Evolutionary conservation across 1,140 invertebrate genomes (phyloP).

Genomic region (Ceratina calcarata): DNA sequence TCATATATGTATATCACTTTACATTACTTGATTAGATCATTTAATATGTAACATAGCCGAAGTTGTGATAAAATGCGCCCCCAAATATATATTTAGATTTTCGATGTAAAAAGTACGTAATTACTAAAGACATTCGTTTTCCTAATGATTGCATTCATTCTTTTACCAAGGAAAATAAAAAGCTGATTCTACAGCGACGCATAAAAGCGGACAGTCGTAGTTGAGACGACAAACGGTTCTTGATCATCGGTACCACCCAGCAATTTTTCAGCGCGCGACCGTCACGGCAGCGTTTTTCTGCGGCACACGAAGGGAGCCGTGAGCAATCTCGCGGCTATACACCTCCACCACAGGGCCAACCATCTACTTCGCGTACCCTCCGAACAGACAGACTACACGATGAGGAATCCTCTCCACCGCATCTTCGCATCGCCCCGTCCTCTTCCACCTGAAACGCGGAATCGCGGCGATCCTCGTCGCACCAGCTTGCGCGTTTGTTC

Average conservation of each 20-base stretch:
- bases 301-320: neutral
- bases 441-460: neutral
- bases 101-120: too few species aligned
- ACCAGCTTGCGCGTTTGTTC: constrained; percentile 3
- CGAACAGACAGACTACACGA: constrained; percentile 12
- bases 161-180: too few species aligned
- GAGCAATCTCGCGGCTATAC: constrained; percentile 38
- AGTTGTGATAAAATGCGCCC: too few species aligned
- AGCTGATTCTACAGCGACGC: too few species aligned
- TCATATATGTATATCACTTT: too few species aligned
- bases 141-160: too few species aligned
- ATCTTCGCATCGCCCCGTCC: neutral
- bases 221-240: neutral
- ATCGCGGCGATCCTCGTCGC: neutral
- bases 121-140: too few species aligned
- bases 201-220: too few species aligned
- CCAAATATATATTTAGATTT: too few species aligned
- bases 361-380: neutral
- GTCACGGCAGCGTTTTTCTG: constrained; percentile 31
- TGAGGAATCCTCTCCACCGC: constrained; percentile 10
- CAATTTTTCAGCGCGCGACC: constrained; percentile 50
- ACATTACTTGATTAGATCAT: too few species aligned
- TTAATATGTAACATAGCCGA: too few species aligned
- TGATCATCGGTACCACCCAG: constrained; percentile 30
- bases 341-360: neutral